These are phyloP conservation scores for Rhabdophis nuchalis DNA, from an alignment of 2,797 vertebrate species.

Conservation along the genomic window DNA sequence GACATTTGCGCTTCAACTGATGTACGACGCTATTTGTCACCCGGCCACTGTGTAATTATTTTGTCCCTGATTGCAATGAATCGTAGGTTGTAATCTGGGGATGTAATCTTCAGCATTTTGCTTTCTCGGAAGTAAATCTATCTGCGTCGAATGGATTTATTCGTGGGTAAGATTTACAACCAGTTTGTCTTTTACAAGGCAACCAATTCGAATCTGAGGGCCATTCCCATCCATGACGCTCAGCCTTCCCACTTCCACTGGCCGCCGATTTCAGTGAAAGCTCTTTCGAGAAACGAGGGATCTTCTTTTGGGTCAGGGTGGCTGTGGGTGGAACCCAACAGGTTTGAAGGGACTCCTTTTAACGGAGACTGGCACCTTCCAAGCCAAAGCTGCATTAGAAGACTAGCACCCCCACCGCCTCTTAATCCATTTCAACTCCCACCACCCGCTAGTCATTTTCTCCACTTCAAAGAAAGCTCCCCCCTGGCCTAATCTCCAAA, in stretches of 20 bases:
- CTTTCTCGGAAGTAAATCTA: not conserved
- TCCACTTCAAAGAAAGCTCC: not conserved
- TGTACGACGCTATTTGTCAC: not conserved
- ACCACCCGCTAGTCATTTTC: not conserved
- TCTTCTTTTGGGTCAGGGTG: not conserved
- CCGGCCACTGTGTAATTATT: not conserved
- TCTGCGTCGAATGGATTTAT: not conserved
- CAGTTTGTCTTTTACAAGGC: not conserved
- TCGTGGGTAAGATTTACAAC: not conserved
- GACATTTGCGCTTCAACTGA: not conserved
- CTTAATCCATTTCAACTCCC: not conserved
- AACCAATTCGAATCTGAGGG: not conserved
- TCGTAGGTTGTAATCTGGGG: not conserved
- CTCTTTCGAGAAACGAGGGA: not conserved
- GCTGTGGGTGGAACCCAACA: not conserved
- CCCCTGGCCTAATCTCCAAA: not conserved
- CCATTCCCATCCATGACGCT: not conserved
- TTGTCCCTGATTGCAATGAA: not conserved
- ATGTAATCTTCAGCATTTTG: not conserved
- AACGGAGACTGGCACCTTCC: not conserved
- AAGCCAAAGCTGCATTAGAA: not conserved
- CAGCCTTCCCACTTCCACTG: not conserved
- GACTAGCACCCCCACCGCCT: not conserved
- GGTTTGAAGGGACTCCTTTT: not conserved
- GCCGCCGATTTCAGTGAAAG: not conserved